Percentiles rank a stretch among this genome's conserved stretches.
Evolutionary conservation across 2,888 invertebrate species (phyloP).

Genomic region (Diogma glabrata): DNA sequence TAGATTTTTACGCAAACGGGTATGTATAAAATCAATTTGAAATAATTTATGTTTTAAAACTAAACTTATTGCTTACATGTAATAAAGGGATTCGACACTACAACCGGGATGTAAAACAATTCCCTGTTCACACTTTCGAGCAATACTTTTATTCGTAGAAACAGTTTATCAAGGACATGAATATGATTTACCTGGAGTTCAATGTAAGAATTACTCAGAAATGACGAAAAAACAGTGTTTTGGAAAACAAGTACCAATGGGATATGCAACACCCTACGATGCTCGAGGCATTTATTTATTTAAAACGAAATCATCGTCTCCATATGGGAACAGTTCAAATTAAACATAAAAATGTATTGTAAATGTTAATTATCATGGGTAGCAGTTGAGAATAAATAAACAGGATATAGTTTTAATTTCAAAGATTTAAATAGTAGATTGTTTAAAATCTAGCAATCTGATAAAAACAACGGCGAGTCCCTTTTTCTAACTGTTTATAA

Average conservation of each 20-base stretch:
- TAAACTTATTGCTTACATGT: background rate
- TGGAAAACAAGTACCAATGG: constrained; percentile 12
- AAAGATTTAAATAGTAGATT: too few species aligned
- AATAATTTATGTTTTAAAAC: background rate
- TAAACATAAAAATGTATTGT: too few species aligned
- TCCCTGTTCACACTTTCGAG: constrained; percentile 16
- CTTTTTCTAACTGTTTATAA: too few species aligned
- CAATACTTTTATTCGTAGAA: constrained; percentile 18
- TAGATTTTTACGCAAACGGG: constrained; percentile 18
- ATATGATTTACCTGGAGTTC: constrained; percentile 10
- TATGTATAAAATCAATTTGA: background rate
- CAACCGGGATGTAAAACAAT: constrained; percentile 17
- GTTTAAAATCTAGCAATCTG: too few species aligned
- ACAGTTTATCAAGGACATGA: constrained; percentile 14
- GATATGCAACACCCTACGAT: constrained; percentile 6
- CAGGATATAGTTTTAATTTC: too few species aligned
- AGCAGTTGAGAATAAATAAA: too few species aligned
- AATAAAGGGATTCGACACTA: background rate
- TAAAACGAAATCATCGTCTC: constrained; percentile 11
- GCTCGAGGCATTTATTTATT: constrained; percentile 15
- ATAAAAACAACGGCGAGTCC: too few species aligned
- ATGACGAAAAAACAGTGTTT: too few species aligned
- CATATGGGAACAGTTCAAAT: too few species aligned
- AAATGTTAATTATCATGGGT: too few species aligned
- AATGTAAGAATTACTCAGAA: background rate